These are phyloP conservation scores for Maccullochella peelii DNA, from an alignment of 2,113 vertebrate genomes.

Conservation along the genomic window DNA sequence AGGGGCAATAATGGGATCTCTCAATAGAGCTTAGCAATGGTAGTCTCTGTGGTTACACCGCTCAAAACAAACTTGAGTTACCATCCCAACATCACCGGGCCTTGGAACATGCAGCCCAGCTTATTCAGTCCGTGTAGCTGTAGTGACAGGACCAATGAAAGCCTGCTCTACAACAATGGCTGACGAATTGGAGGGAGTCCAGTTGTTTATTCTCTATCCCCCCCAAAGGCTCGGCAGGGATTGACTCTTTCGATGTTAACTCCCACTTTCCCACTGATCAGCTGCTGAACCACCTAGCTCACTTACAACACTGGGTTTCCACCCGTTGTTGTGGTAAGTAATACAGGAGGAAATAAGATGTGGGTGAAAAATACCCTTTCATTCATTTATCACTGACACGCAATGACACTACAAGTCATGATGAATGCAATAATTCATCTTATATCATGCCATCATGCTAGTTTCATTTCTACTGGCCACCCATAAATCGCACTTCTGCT, in stretches of 20 bases:
- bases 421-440: slow-evolving; percentile 23
- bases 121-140: slow-evolving; percentile 56
- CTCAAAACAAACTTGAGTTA: slow-evolving; percentile 76
- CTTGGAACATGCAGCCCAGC: slow-evolving; percentile 64
- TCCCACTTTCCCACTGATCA: slow-evolving; percentile 24
- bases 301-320: slow-evolving; percentile 3
- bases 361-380: not conserved
- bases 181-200: slow-evolving; percentile 32
- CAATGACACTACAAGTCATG: slow-evolving; percentile 7
- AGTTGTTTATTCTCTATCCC: slow-evolving; percentile 6
- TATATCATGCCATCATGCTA: not conserved
- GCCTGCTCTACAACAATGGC: slow-evolving; percentile 39
- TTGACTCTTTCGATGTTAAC: not conserved
- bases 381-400: slow-evolving; percentile 9
- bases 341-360: not conserved
- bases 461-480: not conserved
- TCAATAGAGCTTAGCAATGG: slow-evolving; percentile 59
- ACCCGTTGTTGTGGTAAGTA: slow-evolving; percentile 13
- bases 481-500: slow-evolving; percentile 31
- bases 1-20: slow-evolving; percentile 44
- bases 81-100: slow-evolving; percentile 78
- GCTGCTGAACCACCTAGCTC: slow-evolving; percentile 9
- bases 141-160: slow-evolving; percentile 52
- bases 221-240: slow-evolving; percentile 1
- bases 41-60: slow-evolving; percentile 54